Evolutionary conservation across 1,140 invertebrate genomes (phyloP).

Genomic region (Zaprionus inermis): DNA sequence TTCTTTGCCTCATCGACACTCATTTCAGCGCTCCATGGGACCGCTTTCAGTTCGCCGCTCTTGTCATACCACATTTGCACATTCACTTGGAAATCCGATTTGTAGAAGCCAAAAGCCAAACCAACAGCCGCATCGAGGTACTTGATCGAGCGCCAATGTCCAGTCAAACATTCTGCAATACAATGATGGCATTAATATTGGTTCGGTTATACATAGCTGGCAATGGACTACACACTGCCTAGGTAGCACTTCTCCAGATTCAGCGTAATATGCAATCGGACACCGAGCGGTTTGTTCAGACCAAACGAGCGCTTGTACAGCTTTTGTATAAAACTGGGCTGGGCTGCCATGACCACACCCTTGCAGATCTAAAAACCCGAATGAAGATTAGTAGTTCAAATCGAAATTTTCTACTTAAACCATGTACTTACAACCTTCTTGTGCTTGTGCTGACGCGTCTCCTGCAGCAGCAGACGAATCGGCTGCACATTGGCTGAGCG

Average conservation of each 20-base stretch:
- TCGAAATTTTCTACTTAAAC: too few relatives aligned
- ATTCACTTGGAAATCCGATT: conserved; percentile 52
- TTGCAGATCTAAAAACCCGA: background rate
- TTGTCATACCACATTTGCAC: conserved; percentile 64
- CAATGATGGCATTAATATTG: background rate
- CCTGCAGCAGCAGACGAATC: conserved; percentile 55
- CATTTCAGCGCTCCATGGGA: conserved; percentile 61
- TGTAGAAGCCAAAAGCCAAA: conserved; percentile 73
- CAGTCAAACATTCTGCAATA: conserved; percentile 47
- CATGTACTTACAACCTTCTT: conserved; percentile 24
- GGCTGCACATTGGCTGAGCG: conserved; percentile 58
- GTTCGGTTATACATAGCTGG: background rate
- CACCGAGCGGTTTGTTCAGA: conserved; percentile 54
- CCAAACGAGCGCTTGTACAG: conserved; percentile 68
- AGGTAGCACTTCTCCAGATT: conserved; percentile 68
- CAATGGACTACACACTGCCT: conserved; percentile 50
- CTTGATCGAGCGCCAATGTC: conserved; percentile 47
- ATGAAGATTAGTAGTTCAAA: too few relatives aligned
- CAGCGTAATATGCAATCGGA: conserved; percentile 69
- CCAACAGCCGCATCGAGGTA: conserved; percentile 70
- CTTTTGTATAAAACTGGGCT: conserved; percentile 35
- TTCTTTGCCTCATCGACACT: conserved; percentile 50
- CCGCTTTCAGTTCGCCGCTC: conserved; percentile 45
- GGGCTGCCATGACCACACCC: background rate
- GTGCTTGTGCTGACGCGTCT: conserved; percentile 28